These are phyloP conservation scores for Conger conger DNA, from an alignment of 2,113 vertebrate genomes.

Conservation along the genomic window DNA sequence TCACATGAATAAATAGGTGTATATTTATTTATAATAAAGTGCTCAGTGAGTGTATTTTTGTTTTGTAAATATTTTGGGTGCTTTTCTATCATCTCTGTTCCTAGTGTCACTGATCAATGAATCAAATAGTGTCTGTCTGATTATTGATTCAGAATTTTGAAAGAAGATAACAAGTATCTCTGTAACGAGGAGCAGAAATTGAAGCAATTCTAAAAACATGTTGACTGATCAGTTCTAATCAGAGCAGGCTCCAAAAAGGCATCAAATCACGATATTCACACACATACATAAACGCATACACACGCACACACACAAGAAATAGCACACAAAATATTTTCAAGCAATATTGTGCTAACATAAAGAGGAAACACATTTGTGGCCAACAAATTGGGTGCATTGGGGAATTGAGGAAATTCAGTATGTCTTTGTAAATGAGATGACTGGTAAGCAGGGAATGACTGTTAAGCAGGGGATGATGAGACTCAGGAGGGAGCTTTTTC, in stretches of 20 bases:
- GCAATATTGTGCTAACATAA: background rate
- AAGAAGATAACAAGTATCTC: background rate
- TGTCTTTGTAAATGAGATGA: slow-evolving; percentile 24
- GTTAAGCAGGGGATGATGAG: slow-evolving; percentile 34
- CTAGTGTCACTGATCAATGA: background rate
- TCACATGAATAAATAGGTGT: no score
- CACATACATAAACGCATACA: slow-evolving; percentile 23
- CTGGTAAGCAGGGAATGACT: slow-evolving; percentile 32
- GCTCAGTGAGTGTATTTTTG: no score
- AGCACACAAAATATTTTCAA: background rate
- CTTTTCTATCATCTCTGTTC: background rate
- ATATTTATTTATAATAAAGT: no score
- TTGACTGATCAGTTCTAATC: slow-evolving; percentile 10
- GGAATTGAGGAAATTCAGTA: background rate
- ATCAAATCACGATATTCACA: slow-evolving; percentile 44
- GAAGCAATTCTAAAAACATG: slow-evolving; percentile 47
- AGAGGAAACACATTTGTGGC: slow-evolving; percentile 26
- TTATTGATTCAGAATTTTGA: background rate
- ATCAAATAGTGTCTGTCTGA: background rate
- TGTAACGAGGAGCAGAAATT: slow-evolving; percentile 17
- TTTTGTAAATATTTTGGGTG: background rate
- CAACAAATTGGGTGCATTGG: background rate
- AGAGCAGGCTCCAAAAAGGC: slow-evolving; percentile 41
- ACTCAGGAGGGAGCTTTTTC: slow-evolving; percentile 51
- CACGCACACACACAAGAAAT: background rate